Evolutionary conservation across 2,888 invertebrate species (phyloP).

Genomic region (Isotomurus palustris): DNA sequence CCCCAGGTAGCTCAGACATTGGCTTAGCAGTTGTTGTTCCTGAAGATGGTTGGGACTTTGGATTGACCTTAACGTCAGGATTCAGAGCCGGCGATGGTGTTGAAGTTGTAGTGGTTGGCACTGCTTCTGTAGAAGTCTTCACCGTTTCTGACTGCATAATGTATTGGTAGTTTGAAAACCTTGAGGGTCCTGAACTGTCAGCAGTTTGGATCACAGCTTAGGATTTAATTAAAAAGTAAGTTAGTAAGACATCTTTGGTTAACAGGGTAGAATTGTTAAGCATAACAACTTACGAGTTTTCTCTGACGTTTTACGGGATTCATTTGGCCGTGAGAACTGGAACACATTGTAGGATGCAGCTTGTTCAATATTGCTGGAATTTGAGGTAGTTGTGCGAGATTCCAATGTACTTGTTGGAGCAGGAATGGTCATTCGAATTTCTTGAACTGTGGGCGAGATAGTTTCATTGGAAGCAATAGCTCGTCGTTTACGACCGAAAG

Average conservation of each 20-base stretch:
- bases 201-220: background rate
- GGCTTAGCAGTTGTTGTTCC: conserved; percentile 40
- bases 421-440: conserved; percentile 38
- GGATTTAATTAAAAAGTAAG: conserved; percentile 24
- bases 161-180: background rate
- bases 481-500: conserved; percentile 48
- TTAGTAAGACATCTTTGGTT: too few relatives aligned
- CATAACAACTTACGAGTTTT: conserved; percentile 21
- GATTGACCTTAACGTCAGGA: background rate
- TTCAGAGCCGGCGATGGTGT: background rate
- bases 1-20: conserved; percentile 44
- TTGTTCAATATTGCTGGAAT: too few relatives aligned
- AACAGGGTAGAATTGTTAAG: too few relatives aligned
- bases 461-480: conserved; percentile 41
- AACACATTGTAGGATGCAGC: conserved; percentile 39
- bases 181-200: background rate
- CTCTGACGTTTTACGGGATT: background rate
- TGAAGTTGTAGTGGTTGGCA: background rate
- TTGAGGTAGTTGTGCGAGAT: too few relatives aligned
- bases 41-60: conserved; percentile 18
- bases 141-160: too few relatives aligned
- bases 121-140: background rate
- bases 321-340: conserved; percentile 21
- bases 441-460: conserved; percentile 26
- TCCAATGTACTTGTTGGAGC: conserved; percentile 21